Percentiles rank a stretch among this genome's conserved stretches.
These are phyloP conservation scores for Corynorhinus townsendii DNA, from an alignment of 2,113 vertebrate species.

Conservation along the genomic window DNA sequence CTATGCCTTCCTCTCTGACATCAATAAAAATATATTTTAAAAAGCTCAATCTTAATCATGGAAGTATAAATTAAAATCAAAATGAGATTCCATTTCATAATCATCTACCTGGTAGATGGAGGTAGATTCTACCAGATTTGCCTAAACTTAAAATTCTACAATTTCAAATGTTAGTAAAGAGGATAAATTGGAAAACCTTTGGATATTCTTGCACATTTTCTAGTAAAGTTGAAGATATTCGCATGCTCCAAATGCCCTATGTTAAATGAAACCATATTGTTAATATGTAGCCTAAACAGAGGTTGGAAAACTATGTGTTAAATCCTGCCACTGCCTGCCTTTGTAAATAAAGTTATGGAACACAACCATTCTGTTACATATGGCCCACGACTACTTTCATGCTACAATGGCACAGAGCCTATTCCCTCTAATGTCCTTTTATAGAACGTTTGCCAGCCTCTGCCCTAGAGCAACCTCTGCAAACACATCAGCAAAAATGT, in stretches of 20 bases:
- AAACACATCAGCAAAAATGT: neutral
- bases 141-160: neutral
- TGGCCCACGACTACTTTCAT: neutral
- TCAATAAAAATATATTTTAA: too few relatives aligned
- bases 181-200: neutral
- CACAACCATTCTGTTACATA: neutral
- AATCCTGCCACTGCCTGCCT: neutral
- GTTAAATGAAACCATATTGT: neutral
- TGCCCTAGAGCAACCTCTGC: neutral
- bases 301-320: neutral
- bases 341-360: neutral
- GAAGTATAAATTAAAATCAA: too few relatives aligned
- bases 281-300: neutral
- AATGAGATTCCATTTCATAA: too few relatives aligned
- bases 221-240: too few relatives aligned
- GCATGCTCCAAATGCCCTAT: too few relatives aligned
- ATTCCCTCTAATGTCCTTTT: neutral
- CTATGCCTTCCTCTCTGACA: too few relatives aligned
- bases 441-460: neutral
- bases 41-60: too few relatives aligned
- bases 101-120: too few relatives aligned
- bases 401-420: neutral
- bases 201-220: neutral
- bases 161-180: neutral
- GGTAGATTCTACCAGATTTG: neutral